Percentiles rank a stretch among this genome's conserved stretches.
Conservation (phyloP, 2,113 vertebrate genomes). For the Cichladusa arquata region DNA sequence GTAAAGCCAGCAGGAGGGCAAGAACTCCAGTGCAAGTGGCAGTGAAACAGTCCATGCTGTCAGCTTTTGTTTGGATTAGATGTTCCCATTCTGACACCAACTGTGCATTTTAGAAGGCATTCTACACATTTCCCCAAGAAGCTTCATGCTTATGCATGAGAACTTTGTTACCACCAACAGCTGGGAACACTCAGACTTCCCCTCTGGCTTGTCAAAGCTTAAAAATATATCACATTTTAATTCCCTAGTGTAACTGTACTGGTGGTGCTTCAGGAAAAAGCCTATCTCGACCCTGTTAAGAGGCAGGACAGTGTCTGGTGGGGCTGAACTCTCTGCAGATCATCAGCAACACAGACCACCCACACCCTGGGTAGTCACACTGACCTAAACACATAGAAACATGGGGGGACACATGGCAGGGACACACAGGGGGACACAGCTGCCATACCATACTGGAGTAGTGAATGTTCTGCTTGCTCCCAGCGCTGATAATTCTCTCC, state of each 20-base stretch:
- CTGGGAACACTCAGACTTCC: conserved; percentile 15
- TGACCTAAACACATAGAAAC: not conserved
- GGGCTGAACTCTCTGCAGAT: not conserved
- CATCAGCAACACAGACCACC: not conserved
- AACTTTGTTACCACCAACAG: not conserved
- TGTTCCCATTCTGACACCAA: conserved; percentile 23
- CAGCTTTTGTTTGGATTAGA: conserved; percentile 27
- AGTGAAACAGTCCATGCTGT: not conserved
- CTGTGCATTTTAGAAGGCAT: not conserved
- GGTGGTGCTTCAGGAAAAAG: not conserved
- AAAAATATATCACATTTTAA: not conserved
- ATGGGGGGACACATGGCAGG: not conserved
- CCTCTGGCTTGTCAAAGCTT: not conserved
- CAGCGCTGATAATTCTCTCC: conserved; percentile 85
- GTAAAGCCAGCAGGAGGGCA: not conserved
- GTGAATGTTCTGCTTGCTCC: conserved; percentile 84
- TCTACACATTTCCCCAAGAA: conserved; percentile 6
- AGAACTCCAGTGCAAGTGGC: conserved; percentile 10
- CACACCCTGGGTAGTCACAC: not conserved
- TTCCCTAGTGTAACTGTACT: not conserved
- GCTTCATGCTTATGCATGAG: not conserved
- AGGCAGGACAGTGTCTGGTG: not conserved
- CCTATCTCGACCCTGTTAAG: not conserved
- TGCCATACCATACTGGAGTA: conserved; percentile 86
- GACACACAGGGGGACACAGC: not conserved